Percentiles rank a stretch among this genome's conserved stretches.
phyloP scores from a whole-genome alignment of 1,140 invertebrate genomes.

The Saccostrea echinata region DNA sequence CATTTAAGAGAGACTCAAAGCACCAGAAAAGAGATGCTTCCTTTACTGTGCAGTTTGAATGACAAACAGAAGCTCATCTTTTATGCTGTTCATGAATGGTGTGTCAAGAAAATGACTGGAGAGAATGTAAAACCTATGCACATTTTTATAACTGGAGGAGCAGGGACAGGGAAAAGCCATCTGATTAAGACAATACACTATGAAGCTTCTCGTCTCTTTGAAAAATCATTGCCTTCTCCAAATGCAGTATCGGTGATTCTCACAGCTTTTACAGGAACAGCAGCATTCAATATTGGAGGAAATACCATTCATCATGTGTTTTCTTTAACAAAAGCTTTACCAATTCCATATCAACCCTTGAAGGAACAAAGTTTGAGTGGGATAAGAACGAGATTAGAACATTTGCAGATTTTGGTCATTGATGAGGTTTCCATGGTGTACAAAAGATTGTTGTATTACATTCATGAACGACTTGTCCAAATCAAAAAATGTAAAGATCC shows the following conservation, averaged over 20 bases:
- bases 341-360: constrained; percentile 32
- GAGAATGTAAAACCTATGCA: constrained; percentile 31
- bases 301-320: too few species aligned
- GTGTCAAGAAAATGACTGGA: not conserved
- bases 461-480: too few species aligned
- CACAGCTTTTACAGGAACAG: constrained; percentile 50
- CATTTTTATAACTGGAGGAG: constrained; percentile 29
- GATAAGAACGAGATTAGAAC: not conserved
- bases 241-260: constrained; percentile 51
- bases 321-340: constrained; percentile 37
- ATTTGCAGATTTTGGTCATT: constrained; percentile 21
- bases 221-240: not conserved
- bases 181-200: constrained; percentile 31
- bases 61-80: constrained; percentile 41
- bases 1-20: not conserved
- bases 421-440: too few species aligned
- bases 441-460: too few species aligned
- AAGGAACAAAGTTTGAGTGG: too few species aligned
- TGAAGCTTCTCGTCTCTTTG: constrained; percentile 35
- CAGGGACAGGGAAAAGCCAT: constrained; percentile 41
- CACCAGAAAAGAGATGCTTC: not conserved
- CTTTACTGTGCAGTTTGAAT: not conserved
- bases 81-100: constrained; percentile 38
- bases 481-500: too few species aligned
- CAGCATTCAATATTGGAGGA: too few species aligned